Conservation (phyloP, 2,888 invertebrate species). For the Drosophila emarginata region DNA sequence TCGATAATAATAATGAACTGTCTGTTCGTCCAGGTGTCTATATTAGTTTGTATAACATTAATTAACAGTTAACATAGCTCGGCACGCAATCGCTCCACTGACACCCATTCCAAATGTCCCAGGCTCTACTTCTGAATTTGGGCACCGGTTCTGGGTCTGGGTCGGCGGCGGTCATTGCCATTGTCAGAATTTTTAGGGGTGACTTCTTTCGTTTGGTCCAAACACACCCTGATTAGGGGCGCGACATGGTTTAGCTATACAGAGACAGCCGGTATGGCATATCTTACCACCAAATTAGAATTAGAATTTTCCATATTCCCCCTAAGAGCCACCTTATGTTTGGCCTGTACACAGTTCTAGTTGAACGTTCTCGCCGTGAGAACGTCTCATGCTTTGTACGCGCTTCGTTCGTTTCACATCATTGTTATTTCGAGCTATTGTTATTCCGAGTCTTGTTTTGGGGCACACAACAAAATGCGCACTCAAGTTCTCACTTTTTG, state of each 20-base stretch:
- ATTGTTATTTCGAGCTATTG: not conserved
- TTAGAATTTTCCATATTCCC: conserved; percentile 55
- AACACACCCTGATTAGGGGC: conserved; percentile 5
- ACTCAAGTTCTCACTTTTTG: conserved; percentile 76
- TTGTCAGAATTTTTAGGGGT: conserved; percentile 55
- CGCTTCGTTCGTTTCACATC: conserved; percentile 17
- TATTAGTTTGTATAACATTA: conserved; percentile 43
- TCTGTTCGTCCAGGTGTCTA: conserved; percentile 58
- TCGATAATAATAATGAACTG: not conserved
- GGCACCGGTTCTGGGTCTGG: conserved; percentile 19
- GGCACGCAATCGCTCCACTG: conserved; percentile 58
- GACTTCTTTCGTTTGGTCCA: conserved; percentile 42
- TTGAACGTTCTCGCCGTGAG: conserved; percentile 57
- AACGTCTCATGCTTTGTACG: conserved; percentile 50
- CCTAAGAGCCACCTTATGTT: conserved; percentile 31
- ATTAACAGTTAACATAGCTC: conserved; percentile 48
- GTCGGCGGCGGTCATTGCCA: conserved; percentile 61
- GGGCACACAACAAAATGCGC: conserved; percentile 61
- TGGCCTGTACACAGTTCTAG: conserved; percentile 64
- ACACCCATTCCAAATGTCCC: conserved; percentile 49
- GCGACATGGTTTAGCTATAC: not conserved
- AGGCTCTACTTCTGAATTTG: conserved; percentile 28
- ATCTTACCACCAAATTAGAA: conserved; percentile 38
- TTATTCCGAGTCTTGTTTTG: conserved; percentile 17
- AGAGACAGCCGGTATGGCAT: conserved; percentile 31